Percentiles rank a stretch among this genome's conserved stretches.
phyloP scores from a whole-genome alignment of 2,797 vertebrate species.

The Thunnus albacares region DNA sequence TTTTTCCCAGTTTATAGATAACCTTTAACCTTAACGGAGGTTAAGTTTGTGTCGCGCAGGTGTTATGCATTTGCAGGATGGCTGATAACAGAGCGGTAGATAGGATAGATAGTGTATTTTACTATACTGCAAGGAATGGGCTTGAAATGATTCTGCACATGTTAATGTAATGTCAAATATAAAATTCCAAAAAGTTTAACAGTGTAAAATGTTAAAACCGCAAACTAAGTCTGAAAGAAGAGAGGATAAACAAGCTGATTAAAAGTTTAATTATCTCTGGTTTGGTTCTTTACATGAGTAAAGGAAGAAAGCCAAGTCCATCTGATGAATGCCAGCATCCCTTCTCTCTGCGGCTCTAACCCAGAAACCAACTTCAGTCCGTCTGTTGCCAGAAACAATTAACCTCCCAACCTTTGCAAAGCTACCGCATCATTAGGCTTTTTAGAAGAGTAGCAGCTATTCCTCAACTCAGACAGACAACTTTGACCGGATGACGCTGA shows the following conservation, averaged over 20 bases:
- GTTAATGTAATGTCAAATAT: background rate
- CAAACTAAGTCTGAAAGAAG: slow-evolving; percentile 39
- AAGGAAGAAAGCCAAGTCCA: slow-evolving; percentile 43
- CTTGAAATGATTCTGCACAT: background rate
- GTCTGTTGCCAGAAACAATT: slow-evolving; percentile 69
- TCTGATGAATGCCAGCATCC: slow-evolving; percentile 44
- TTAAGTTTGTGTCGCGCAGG: slow-evolving; percentile 29
- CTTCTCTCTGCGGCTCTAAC: slow-evolving; percentile 10
- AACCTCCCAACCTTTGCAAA: slow-evolving; percentile 68
- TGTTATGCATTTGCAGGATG: slow-evolving; percentile 46
- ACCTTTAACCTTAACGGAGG: slow-evolving; percentile 38
- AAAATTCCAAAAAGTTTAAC: slow-evolving; percentile 11
- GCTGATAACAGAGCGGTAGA: slow-evolving; percentile 3
- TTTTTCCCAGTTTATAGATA: slow-evolving; percentile 27
- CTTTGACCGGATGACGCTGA: slow-evolving; percentile 42
- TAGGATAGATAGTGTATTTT: background rate
- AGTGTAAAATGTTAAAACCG: slow-evolving; percentile 33
- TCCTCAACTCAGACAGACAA: slow-evolving; percentile 40
- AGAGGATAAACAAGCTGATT: slow-evolving; percentile 57
- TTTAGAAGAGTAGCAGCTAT: slow-evolving; percentile 46
- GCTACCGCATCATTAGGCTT: slow-evolving; percentile 66
- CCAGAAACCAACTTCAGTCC: slow-evolving; percentile 53
- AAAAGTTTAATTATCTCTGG: slow-evolving; percentile 57
- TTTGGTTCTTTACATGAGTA: slow-evolving; percentile 37
- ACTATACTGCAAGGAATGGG: background rate